Evolutionary conservation across 2,888 invertebrate species (phyloP).

Genomic region (Hedya salicella): DNA sequence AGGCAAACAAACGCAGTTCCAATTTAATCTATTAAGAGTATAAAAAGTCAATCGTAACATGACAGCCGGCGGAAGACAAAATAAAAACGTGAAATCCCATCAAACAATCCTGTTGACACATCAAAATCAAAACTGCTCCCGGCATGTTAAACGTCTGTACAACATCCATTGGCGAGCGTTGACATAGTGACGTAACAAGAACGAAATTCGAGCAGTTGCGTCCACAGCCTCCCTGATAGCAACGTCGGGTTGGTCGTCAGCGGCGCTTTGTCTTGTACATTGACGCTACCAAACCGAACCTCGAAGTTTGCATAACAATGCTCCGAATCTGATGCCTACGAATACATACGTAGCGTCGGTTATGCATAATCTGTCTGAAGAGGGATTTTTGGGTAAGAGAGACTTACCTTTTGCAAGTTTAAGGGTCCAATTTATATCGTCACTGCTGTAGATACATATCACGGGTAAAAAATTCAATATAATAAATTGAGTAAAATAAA

Average conservation of each 20-base stretch:
- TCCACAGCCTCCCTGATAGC: constrained; percentile 72
- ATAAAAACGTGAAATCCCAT: constrained; percentile 28
- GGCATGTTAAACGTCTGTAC: constrained; percentile 39
- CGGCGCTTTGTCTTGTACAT: constrained; percentile 81
- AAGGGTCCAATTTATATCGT: background rate
- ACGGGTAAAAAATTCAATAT: too few relatives aligned
- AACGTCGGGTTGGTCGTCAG: constrained; percentile 77
- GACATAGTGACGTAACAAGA: constrained; percentile 54
- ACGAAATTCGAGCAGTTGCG: constrained; percentile 63
- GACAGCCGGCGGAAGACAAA: constrained; percentile 11
- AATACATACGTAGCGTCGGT: constrained; percentile 54
- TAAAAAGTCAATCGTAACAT: constrained; percentile 7
- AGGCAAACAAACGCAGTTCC: background rate
- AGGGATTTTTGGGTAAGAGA: constrained; percentile 17
- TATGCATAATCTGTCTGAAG: constrained; percentile 51
- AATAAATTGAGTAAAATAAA: too few relatives aligned
- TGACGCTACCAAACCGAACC: constrained; percentile 77
- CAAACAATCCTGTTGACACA: constrained; percentile 32
- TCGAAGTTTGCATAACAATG: constrained; percentile 81
- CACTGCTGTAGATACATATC: too few relatives aligned
- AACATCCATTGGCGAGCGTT: constrained; percentile 35
- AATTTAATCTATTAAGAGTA: background rate
- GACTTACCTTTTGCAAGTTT: background rate
- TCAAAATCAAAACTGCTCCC: constrained; percentile 40
- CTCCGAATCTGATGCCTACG: constrained; percentile 76